Evolutionary conservation across 2,797 vertebrate species (phyloP).

Genomic region (Eulemur rubriventer): DNA sequence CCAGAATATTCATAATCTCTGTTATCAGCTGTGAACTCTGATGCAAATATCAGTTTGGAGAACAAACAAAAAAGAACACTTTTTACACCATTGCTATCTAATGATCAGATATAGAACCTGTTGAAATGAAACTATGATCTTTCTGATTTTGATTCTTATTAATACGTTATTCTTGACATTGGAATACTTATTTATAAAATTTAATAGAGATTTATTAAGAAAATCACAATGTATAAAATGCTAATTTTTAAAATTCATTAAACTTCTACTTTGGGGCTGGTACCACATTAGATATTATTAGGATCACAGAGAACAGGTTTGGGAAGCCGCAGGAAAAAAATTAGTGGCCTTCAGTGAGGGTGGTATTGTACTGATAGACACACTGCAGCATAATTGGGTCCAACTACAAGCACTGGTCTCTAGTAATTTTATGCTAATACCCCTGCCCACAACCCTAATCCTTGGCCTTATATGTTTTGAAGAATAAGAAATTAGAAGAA

Average conservation of each 20-base stretch:
- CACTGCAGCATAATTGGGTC: fast-evolving
- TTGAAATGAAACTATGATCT: not conserved
- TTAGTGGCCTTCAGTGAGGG: not conserved
- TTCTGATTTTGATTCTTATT: not conserved
- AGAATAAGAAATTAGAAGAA: not conserved
- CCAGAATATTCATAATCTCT: conserved; percentile 78
- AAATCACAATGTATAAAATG: not conserved
- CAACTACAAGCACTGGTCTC: not conserved
- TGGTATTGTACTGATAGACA: not conserved
- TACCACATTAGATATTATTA: not conserved
- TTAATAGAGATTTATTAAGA: not conserved
- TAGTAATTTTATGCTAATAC: not conserved
- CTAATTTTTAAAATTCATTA: not conserved
- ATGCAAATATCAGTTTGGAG: conserved; percentile 72
- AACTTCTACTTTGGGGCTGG: not conserved
- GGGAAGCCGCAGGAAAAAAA: not conserved
- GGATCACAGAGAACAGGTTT: not conserved
- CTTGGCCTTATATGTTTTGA: not conserved
- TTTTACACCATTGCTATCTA: not conserved
- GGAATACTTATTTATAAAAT: not conserved
- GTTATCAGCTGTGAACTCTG: conserved; percentile 79
- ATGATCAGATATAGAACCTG: not conserved
- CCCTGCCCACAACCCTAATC: not conserved
- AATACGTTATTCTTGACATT: not conserved
- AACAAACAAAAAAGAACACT: not conserved